Percentiles rank a stretch among this genome's conserved stretches.
phyloP scores from a whole-genome alignment of 2,113 vertebrate genomes.

The Mesocricetus auratus region DNA sequence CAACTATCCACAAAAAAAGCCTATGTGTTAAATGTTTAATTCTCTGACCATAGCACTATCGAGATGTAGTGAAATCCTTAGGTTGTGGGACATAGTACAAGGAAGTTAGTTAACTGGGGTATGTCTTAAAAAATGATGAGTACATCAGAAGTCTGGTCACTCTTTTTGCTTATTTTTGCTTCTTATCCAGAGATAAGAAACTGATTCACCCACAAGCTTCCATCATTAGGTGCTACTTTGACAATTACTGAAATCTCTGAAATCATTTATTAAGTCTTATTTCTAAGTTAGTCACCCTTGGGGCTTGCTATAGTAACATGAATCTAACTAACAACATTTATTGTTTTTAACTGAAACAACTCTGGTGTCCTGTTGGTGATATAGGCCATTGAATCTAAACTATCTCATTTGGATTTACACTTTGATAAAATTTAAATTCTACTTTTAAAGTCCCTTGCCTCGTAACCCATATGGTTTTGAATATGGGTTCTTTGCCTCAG shows the following conservation, averaged over 20 bases:
- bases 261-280: background rate
- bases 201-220: accelerated
- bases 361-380: background rate
- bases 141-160: background rate
- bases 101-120: background rate
- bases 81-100: background rate
- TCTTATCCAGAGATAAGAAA: background rate
- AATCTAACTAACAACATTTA: background rate
- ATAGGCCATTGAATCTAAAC: background rate
- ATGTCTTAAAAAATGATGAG: too few species aligned
- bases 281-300: background rate
- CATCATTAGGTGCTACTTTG: background rate
- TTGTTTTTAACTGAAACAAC: background rate
- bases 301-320: background rate
- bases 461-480: background rate
- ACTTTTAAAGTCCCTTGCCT: background rate
- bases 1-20: background rate
- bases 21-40: background rate
- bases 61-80: background rate
- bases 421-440: constrained; percentile 37
- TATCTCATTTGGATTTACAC: background rate
- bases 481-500: background rate
- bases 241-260: background rate
- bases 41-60: background rate
- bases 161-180: background rate